phyloP scores from a whole-genome alignment of 1,140 invertebrate genomes.

The Cotesia typhae region DNA sequence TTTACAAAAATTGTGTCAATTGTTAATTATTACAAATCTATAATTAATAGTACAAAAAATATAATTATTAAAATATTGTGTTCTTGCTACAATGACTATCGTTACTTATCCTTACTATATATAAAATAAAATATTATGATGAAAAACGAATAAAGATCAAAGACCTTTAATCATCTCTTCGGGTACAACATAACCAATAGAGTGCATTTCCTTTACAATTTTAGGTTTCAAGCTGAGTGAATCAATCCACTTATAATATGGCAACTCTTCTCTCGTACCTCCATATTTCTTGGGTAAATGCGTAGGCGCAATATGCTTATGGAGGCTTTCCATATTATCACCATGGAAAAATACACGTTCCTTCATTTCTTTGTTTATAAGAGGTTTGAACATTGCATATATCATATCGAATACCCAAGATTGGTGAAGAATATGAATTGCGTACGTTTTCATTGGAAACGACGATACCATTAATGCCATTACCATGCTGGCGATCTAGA shows the following conservation, averaged over 20 bases:
- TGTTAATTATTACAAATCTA: too few species aligned
- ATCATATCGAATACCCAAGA: conserved; percentile 83
- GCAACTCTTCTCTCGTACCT: conserved; percentile 75
- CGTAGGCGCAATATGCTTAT: conserved; percentile 76
- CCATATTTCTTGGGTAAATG: conserved; percentile 77
- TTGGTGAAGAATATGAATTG: conserved; percentile 81
- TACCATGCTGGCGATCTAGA: conserved; percentile 60
- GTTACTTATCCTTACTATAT: too few species aligned
- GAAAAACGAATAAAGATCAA: conserved; percentile 5
- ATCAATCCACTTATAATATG: conserved; percentile 78
- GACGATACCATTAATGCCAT: conserved; percentile 68
- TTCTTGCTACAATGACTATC: conserved; percentile 17
- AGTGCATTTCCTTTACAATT: conserved; percentile 73
- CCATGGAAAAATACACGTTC: conserved; percentile 81
- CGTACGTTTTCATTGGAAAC: conserved; percentile 77
- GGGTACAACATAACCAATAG: conserved; percentile 69
- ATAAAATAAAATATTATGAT: too few species aligned
- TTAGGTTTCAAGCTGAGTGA: conserved; percentile 67
- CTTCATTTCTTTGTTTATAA: conserved; percentile 74
- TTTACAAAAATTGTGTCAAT: too few species aligned
- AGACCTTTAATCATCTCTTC: conserved; percentile 49
- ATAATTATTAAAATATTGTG: too few species aligned
- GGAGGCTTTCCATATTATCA: conserved; percentile 76
- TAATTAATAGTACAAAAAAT: too few species aligned
- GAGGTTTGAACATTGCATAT: conserved; percentile 79